Evolutionary conservation across 2,797 vertebrate species (phyloP).

Genomic region (Fringilla coelebs): DNA sequence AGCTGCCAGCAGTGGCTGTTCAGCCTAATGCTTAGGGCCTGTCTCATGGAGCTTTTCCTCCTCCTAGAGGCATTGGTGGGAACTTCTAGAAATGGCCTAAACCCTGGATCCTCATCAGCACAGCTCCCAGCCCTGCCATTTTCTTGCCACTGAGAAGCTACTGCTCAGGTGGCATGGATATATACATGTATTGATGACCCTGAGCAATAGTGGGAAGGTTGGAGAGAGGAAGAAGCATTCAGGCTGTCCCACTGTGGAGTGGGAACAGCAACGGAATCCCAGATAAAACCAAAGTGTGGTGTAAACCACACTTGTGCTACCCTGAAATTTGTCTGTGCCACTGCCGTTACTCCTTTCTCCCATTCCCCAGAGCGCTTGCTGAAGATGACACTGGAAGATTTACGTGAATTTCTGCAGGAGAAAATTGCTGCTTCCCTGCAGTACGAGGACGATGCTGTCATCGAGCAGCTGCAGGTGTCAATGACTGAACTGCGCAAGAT

Average conservation of each 20-base stretch:
- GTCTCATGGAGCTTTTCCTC: slow-evolving; percentile 36
- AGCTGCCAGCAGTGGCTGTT: not conserved
- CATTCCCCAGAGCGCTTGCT: slow-evolving; percentile 75
- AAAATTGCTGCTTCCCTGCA: slow-evolving; percentile 76
- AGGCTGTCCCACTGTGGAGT: not conserved
- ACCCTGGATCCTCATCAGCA: not conserved
- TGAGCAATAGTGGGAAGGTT: not conserved
- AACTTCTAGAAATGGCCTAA: not conserved
- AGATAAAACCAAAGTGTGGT: not conserved
- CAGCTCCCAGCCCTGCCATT: not conserved
- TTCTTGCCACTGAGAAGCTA: not conserved
- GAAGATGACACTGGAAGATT: slow-evolving; percentile 82
- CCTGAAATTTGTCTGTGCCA: not conserved
- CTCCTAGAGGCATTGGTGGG: slow-evolving; percentile 51
- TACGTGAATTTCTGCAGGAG: slow-evolving; percentile 86
- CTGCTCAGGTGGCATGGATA: not conserved
- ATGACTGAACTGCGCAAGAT: slow-evolving; percentile 81
- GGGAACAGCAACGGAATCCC: not conserved
- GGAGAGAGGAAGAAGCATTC: not conserved
- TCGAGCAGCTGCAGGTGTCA: slow-evolving; percentile 80
- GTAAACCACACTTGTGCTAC: rapidly evolving
- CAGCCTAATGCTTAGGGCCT: not conserved
- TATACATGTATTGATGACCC: not conserved
- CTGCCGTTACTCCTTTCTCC: not conserved
- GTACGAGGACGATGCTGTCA: slow-evolving; percentile 77